Evolutionary conservation across 2,797 vertebrate genomes (phyloP).

Genomic region (Alosa sapidissima): DNA sequence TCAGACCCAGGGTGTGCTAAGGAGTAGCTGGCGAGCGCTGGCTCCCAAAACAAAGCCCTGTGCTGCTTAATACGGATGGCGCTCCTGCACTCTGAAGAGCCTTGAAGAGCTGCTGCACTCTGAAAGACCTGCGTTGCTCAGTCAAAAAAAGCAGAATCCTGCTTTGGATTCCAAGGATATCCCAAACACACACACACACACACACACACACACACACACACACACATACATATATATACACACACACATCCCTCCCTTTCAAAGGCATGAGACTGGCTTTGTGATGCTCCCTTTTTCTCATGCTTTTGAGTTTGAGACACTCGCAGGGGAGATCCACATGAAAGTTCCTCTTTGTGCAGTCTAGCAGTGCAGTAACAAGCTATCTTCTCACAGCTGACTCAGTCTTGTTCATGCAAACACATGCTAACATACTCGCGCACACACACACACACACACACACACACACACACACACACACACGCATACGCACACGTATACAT

Average conservation of each 20-base stretch:
- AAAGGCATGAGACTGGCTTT: slow-evolving; percentile 5
- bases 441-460: not conserved
- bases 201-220: not conserved
- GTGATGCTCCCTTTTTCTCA: not conserved
- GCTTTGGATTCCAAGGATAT: not conserved
- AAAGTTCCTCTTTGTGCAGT: not conserved
- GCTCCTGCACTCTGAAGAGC: not conserved
- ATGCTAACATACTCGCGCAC: not conserved
- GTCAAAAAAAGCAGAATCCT: not conserved
- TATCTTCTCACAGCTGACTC: not conserved
- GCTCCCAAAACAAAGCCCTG: not conserved
- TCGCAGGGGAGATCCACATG: not conserved
- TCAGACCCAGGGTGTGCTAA: not conserved
- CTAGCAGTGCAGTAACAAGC: not conserved
- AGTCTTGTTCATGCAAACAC: not conserved
- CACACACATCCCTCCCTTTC: slow-evolving; percentile 24
- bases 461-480: not conserved
- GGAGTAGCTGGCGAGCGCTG: not conserved
- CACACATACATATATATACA: slow-evolving; percentile 37
- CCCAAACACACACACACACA: not conserved
- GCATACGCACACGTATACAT: not conserved
- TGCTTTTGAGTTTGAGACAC: not conserved
- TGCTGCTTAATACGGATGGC: not conserved
- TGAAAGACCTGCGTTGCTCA: not conserved
- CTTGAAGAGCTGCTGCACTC: not conserved